A percentile compares a stretch with the other conserved stretches of the same genome.
phyloP scores from a whole-genome alignment of 1,140 invertebrate genomes.

The Trachelipus rathkii region DNA sequence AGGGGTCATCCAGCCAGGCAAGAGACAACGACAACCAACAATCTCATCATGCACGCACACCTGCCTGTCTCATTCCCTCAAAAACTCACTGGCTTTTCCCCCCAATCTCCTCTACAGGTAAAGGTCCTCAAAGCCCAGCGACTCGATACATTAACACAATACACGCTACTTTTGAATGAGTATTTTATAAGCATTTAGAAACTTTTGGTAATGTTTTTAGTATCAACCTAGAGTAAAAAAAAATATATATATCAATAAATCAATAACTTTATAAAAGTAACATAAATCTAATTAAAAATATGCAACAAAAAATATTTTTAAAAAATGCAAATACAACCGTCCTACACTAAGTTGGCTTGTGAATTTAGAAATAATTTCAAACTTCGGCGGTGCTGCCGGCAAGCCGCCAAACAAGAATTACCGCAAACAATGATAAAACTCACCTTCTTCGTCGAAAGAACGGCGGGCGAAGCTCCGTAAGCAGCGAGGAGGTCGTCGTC shows the following conservation, averaged over 20 bases:
- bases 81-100: no score
- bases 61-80: not conserved
- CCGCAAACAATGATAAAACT: not conserved
- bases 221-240: no score
- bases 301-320: no score
- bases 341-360: no score
- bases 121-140: not conserved
- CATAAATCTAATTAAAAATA: no score
- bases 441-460: not conserved
- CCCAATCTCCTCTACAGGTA: not conserved
- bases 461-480: not conserved
- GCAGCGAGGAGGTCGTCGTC: not conserved
- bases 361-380: not conserved
- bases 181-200: no score
- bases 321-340: no score
- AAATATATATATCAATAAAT: no score
- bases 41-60: not conserved
- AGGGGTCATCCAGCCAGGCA: not conserved
- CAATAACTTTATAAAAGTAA: no score
- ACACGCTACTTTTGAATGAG: no score
- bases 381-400: not conserved
- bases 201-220: no score
- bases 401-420: not conserved
- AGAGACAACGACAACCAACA: not conserved
- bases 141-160: no score